Evolutionary conservation across 2,113 vertebrate genomes (phyloP), one percentile per base, ranked within the genome.

Genomic region (Salvelinus alpinus): DNA sequence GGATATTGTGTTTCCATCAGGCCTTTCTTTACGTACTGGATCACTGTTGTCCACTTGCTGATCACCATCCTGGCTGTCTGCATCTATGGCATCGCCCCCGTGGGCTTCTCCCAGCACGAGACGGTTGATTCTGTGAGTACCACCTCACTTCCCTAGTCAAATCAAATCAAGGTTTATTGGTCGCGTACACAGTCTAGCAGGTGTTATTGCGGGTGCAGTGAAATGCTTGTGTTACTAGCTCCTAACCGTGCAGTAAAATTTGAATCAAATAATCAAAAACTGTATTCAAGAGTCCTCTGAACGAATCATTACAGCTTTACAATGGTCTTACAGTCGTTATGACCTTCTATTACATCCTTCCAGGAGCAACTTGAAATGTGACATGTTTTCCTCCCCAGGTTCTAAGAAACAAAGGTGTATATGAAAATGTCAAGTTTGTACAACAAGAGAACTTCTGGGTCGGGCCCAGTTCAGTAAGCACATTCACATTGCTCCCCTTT

Each of bases 361-460:
- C 64, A 54, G 64, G 44, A 73, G 47, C 38, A 66, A 66, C 11
- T 12, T 16, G 13, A 66, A 27, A 66, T 27, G 5, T 27, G 7
- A 60, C 0, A 29, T 13, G 4, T 66, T 66, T 66, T 8, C 11
- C 31, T 64, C 79, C 79, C 0, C 62, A 99, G 98, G 97, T 99
- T 89, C 92, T 99, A 91, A 93, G 96, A 89, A 99, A 99, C 91
- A 96, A 97, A 82, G 98, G 96, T 0, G 96, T 98, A 76, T 99
- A 99, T 86, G 97, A 99, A 94, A 99, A 99, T 27, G 97, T 99
- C 80, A 99, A 98, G 87, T 99, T 96, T 1, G 96, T 99, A 76
- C 97, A 99, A 88, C 98, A 99, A 89, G 98, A 99, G 87, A 99
- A 99, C 93, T 99, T 99, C 90, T 99, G 98, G 98, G 96, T 99